Evolutionary conservation across 2,888 invertebrate species (phyloP).

Genomic region (Drosophila gaucha): DNA sequence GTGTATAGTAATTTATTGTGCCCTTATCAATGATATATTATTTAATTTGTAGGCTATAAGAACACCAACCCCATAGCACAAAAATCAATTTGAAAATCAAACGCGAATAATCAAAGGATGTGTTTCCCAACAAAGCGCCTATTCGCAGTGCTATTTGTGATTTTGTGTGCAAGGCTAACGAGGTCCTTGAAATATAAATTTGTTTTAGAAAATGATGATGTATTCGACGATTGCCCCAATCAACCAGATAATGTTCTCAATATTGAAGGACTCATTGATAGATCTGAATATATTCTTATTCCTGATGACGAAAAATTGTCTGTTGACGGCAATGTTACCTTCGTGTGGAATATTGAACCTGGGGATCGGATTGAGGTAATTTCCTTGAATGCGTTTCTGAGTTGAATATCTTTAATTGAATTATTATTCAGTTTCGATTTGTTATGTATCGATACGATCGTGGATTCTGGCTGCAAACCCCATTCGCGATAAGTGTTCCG

Average conservation of each 20-base stretch:
- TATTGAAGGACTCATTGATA: background rate
- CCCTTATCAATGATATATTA: background rate
- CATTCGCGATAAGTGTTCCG: background rate
- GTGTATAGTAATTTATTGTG: background rate
- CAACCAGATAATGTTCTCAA: background rate
- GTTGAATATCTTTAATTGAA: background rate
- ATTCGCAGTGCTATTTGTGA: background rate
- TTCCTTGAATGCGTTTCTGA: background rate
- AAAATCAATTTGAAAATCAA: background rate
- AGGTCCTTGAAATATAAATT: conserved; percentile 2
- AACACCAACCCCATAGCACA: background rate
- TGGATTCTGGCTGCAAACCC: conserved; percentile 21
- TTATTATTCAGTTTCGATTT: background rate
- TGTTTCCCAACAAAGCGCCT: too few species aligned
- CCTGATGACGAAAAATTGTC: background rate
- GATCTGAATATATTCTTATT: background rate
- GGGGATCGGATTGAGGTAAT: conserved; percentile 27
- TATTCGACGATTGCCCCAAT: conserved; percentile 14
- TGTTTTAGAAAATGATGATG: background rate
- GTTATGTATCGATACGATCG: conserved; percentile 15
- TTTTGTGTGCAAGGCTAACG: conserved; percentile 23
- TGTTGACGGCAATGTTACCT: conserved; percentile 20
- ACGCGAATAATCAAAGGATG: background rate
- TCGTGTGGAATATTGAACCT: conserved; percentile 13
- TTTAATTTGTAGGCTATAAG: background rate